A percentile compares a stretch with the other conserved stretches of the same genome.
Conservation (phyloP, 2,113 vertebrate genomes). For the Lepisosteus oculatus region DNA sequence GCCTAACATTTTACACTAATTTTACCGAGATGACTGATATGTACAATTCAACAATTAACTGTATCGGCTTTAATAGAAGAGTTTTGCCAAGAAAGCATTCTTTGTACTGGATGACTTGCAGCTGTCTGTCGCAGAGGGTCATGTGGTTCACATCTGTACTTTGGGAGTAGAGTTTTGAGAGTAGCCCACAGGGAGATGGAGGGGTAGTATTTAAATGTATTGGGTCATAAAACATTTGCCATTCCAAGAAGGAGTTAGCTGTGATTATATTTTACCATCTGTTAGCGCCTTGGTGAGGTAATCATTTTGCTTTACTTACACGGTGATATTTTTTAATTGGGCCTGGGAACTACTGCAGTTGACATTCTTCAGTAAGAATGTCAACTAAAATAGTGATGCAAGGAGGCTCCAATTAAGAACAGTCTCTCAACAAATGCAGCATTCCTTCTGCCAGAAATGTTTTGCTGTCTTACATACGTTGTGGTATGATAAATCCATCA, state of each 20-base stretch:
- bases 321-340: too few relatives aligned
- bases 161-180: not conserved
- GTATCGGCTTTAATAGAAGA: not conserved
- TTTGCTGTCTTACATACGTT: too few relatives aligned
- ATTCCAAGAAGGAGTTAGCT: not conserved
- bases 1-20: conserved; percentile 7
- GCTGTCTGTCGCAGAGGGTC: not conserved
- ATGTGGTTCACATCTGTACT: conserved; percentile 3
- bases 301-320: too few relatives aligned
- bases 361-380: too few relatives aligned
- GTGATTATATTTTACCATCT: not conserved
- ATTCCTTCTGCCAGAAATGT: too few relatives aligned
- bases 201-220: not conserved
- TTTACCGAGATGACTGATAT: conserved; percentile 12
- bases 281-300: too few relatives aligned
- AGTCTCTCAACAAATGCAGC: too few relatives aligned
- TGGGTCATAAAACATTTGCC: not conserved
- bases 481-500: too few relatives aligned
- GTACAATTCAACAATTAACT: conserved; percentile 6
- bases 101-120: not conserved
- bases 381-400: too few relatives aligned
- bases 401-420: too few relatives aligned
- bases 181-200: not conserved
- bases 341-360: too few relatives aligned
- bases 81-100: not conserved